Conservation (phyloP, 2,888 invertebrate species). For the Epiperipatus broadwayi region DNA sequence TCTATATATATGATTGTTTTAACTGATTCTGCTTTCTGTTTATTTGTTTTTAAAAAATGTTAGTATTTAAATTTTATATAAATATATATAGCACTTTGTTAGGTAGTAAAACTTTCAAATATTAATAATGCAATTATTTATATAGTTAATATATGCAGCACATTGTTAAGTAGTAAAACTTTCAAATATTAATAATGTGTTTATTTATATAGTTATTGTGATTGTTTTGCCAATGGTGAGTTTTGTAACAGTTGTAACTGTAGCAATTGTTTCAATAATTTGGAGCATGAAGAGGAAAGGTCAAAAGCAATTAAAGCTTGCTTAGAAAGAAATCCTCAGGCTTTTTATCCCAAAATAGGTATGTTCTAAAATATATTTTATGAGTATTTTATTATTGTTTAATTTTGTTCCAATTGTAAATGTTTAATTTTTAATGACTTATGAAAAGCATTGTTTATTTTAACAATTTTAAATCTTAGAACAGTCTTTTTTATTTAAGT, state of each 20-base stretch:
- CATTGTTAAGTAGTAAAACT: not conserved
- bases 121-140: constrained; percentile 4
- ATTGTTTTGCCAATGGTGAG: constrained; percentile 98
- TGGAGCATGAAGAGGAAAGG: constrained; percentile 80
- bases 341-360: constrained; percentile 96
- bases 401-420: not conserved
- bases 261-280: constrained; percentile 86
- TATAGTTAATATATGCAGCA: not conserved
- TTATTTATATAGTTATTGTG: constrained; percentile 50
- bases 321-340: constrained; percentile 86
- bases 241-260: constrained; percentile 96
- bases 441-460: too few relatives aligned
- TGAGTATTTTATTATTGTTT: constrained; percentile 6
- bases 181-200: not conserved
- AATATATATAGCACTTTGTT: constrained; percentile 8
- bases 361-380: too few relatives aligned
- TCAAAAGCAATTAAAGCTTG: constrained; percentile 74
- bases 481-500: too few relatives aligned
- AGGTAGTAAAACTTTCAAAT: not conserved
- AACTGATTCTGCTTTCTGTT: too few relatives aligned
- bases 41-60: constrained; percentile 9
- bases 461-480: too few relatives aligned
- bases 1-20: too few relatives aligned
- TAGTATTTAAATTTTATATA: constrained; percentile 3
- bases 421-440: constrained; percentile 8